Evolutionary conservation across 2,113 vertebrate genomes (phyloP), one percentile per base, ranked within the genome.

Genomic region (Cnemophilus loriae): DNA sequence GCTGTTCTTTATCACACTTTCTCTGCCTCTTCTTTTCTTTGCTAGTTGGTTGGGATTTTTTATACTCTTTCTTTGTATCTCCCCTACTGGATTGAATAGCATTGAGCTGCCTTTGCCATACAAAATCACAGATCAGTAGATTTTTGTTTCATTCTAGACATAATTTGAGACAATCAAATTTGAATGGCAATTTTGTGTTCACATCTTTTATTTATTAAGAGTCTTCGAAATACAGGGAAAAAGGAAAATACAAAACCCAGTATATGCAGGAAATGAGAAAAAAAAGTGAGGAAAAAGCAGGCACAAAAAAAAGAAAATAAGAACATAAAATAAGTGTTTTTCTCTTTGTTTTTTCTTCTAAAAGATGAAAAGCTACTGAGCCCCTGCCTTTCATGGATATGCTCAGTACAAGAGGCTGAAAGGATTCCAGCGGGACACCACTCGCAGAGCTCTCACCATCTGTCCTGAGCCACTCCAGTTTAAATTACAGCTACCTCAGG

Each of bases 131-230:
- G 96, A 96, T 97, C 86, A 61, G 79, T 94, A 70, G 92, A 94
- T 97, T 98, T 94, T 97, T 97, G 90, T 97, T 98, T 97, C 96
- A 22, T 96, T 96, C 90, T 79, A 96, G 96, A 90, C 93, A 93
- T 98, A 98, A 98, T 95, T 96, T 95, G 91, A 97, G 96, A 97
- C 93, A 96, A 98, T 96, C 79, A 47, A 96, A 97, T 97, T 96
- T 97, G 97, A 98, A 98, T 97, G 96, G 94, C 94, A 97, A 97
- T 97, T 98, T 96, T 91, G 77, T 97, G 95, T 97, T 97, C 94
- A 95, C 93, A 96, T 97, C 93, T 97, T 98, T 98, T 97, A 96
- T 97, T 98, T 98, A 98, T 97, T 97, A 97, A 95, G 30, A 20
- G 86, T 96, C 95, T 97, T 95, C 1, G 0, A 97, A 97, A 96